Evolutionary conservation across 2,797 vertebrate species (phyloP).

Genomic region (Micrastur ruficollis): DNA sequence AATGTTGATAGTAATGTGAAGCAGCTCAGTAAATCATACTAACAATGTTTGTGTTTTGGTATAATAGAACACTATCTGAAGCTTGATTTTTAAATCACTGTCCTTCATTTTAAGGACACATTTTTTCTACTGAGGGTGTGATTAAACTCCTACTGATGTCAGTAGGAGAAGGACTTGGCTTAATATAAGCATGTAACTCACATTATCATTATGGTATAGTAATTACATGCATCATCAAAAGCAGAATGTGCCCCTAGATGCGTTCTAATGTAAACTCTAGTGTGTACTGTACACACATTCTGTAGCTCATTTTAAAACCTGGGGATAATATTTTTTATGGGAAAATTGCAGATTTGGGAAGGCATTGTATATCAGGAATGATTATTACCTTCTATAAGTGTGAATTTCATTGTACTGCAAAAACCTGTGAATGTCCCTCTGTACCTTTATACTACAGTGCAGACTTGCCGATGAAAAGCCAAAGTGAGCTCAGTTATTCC

Average conservation of each 20-base stretch:
- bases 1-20: background rate
- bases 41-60: background rate
- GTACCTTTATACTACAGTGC: background rate
- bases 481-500: background rate
- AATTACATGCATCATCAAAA: conserved; percentile 4
- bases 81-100: background rate
- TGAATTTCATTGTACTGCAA: background rate
- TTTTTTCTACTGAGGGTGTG: background rate
- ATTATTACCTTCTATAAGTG: background rate
- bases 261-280: background rate
- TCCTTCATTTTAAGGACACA: background rate
- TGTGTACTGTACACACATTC: background rate
- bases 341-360: background rate
- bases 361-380: background rate
- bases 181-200: background rate
- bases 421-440: background rate
- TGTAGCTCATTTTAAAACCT: background rate
- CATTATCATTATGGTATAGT: background rate
- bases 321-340: background rate
- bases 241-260: background rate
- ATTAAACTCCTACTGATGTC: background rate
- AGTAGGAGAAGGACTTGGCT: background rate
- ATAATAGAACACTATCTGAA: background rate
- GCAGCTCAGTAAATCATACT: background rate
- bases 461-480: background rate